Base-by-base conservation (phyloP, 30 jellyfish, hydroid and myxozoan species). In the Pseudorhiza aurosa region DNA sequence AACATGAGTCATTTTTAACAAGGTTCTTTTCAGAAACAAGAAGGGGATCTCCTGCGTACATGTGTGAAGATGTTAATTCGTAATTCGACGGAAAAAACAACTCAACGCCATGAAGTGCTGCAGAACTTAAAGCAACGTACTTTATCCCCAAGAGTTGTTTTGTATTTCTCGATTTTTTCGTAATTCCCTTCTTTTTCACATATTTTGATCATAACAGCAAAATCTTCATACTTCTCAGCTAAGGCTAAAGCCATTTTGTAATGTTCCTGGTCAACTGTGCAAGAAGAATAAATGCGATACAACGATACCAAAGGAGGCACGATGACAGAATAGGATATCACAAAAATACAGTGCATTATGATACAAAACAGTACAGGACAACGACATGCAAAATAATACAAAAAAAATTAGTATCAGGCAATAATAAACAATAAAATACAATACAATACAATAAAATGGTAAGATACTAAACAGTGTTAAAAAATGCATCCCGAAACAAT, bases 151-250 rank as follows among this genome's bases (percentile, higher is more conserved):
- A 84, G 87, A 37, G 77, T 64, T 10, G 55, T 35, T 74, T 93
- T 93, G 91, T 93, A 87, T 45, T 87, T 65, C 37, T 87, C 95
- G 15, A 93, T 76, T 49, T 77, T 81, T 24, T 87, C 87, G 26
- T 44, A 10, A 49, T 93, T 85, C 15, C 83, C 82, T 46, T 85
- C 85, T 47, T 59, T 72, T 29, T 93, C 99, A 49, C 99, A 93
- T 14, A 93, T 55, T 18, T 53, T 17, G 29, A 93, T 82, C 82
- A 93, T 51, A 44, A 74, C 40, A 0, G 92, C 65, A 58, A 71
- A 93, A 58, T 93, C 99, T 47, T 84, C 87, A 45, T 93, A 93
- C 68, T 93, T 93, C 36, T 93, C 97, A 32, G 97, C 99, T 27
- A 93, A 56, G 11, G 90, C 95, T 42, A 76, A 51, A 10, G 97